Conservation (phyloP, 2,797 vertebrate species). For the Setipinna tenuifilis region DNA sequence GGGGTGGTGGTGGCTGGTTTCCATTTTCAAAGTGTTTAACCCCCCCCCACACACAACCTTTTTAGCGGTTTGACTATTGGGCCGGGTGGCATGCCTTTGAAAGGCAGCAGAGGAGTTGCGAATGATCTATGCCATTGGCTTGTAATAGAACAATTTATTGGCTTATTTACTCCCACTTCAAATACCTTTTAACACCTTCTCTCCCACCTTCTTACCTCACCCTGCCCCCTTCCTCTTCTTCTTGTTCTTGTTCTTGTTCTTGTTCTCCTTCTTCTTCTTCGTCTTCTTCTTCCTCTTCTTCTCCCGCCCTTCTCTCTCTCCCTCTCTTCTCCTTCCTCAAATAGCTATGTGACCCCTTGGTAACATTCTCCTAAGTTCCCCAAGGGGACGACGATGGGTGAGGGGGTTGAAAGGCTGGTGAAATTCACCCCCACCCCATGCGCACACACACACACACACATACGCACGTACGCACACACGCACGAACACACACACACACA, state of each 20-base stretch:
- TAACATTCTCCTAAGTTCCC: conserved; percentile 24
- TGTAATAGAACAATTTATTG: background rate
- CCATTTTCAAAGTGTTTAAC: conserved; percentile 58
- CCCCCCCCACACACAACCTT: conserved; percentile 7
- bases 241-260: background rate
- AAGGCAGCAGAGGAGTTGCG: conserved; percentile 34
- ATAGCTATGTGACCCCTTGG: background rate
- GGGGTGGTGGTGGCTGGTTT: conserved; percentile 36
- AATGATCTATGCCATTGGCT: conserved; percentile 12
- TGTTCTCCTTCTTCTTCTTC: background rate
- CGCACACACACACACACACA: conserved; percentile 12
- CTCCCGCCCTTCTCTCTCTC: background rate
- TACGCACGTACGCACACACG: conserved; percentile 22
- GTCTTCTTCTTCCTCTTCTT: background rate
- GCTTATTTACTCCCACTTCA: conserved; percentile 40
- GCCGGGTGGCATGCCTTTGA: conserved; percentile 40
- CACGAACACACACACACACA: background rate
- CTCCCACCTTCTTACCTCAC: background rate
- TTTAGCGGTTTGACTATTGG: conserved; percentile 22
- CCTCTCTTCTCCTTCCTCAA: conserved; percentile 1
- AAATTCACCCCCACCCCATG: background rate
- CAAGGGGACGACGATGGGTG: background rate
- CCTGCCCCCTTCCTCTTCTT: background rate
- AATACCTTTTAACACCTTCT: background rate
- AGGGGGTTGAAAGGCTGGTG: conserved; percentile 8